Conservation (phyloP, 2,888 invertebrate genomes). For the Lasioglossum leucozonium region DNA sequence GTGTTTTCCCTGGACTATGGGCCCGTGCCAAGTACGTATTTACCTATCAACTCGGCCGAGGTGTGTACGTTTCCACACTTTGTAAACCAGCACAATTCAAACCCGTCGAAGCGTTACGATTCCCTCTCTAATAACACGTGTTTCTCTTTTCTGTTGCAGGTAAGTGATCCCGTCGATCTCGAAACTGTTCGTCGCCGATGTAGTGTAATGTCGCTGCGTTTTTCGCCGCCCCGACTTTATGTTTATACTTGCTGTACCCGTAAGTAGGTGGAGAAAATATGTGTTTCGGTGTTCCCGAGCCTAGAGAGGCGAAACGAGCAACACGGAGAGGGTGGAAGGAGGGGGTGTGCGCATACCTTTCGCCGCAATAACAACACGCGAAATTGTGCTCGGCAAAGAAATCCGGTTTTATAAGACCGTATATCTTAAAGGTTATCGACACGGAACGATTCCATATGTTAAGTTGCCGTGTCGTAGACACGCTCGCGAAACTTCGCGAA, state of each 20-base stretch:
- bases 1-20: too few relatives aligned
- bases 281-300: constrained; percentile 37
- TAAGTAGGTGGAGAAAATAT: constrained; percentile 65
- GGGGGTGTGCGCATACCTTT: constrained; percentile 36
- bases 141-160: constrained; percentile 75
- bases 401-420: constrained; percentile 64
- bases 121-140: constrained; percentile 63
- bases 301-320: not conserved
- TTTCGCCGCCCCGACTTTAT: constrained; percentile 60
- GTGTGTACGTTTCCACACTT: constrained; percentile 10
- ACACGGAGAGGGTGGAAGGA: constrained; percentile 26
- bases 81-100: constrained; percentile 36
- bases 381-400: constrained; percentile 57
- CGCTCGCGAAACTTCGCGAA: constrained; percentile 37
- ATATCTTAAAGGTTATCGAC: constrained; percentile 54
- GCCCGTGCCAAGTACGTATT: too few relatives aligned
- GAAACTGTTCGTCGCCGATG: constrained; percentile 54
- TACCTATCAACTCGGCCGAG: constrained; percentile 35
- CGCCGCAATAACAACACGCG: constrained; percentile 50
- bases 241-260: constrained; percentile 59
- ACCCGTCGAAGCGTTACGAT: constrained; percentile 23
- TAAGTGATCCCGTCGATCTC: constrained; percentile 68
- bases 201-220: constrained; percentile 56
- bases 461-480: not conserved
- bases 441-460: constrained; percentile 39